Conservation (phyloP, 2,797 vertebrate species). For the Gobio occitaniae region DNA sequence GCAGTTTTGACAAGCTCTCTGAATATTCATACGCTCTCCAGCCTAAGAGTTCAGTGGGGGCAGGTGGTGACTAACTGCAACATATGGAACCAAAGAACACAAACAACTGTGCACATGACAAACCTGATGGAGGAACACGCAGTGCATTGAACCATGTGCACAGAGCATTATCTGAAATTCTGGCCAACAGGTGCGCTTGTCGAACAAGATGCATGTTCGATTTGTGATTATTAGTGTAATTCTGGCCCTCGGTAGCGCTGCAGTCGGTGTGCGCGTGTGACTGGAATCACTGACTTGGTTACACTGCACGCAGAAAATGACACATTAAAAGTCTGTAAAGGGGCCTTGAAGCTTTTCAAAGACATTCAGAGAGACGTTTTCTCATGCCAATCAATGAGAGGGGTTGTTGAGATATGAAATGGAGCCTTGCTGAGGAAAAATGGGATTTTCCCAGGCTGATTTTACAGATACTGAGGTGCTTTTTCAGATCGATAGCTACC, state of each 20-base stretch:
- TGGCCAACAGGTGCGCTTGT: conserved; percentile 44
- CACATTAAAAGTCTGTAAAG: conserved; percentile 16
- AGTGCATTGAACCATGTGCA: conserved; percentile 27
- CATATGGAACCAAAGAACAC: conserved; percentile 46
- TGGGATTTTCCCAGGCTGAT: conserved; percentile 44
- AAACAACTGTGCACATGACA: conserved; percentile 32
- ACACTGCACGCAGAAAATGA: background rate
- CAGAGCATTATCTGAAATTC: conserved; percentile 29
- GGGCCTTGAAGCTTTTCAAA: conserved; percentile 33
- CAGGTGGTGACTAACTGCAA: conserved; percentile 40
- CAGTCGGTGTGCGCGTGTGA: background rate
- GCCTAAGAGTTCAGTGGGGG: background rate
- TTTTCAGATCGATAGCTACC: conserved; percentile 42
- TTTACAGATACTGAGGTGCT: conserved; percentile 27
- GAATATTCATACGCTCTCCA: conserved; percentile 24
- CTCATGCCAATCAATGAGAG: conserved; percentile 48
- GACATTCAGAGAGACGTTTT: conserved; percentile 27
- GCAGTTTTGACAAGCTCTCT: conserved; percentile 7
- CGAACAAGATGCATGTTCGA: conserved; percentile 5
- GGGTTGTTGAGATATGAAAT: conserved; percentile 43
- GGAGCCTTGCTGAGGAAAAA: conserved; percentile 32
- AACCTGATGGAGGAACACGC: conserved; percentile 3
- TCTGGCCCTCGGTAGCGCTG: background rate
- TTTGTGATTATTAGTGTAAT: conserved; percentile 44
- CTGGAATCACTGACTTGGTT: conserved; percentile 24